Evolutionary conservation across 2,113 vertebrate species (phyloP), one percentile per base, ranked within the genome.

Genomic region (Leucopternis melanops): DNA sequence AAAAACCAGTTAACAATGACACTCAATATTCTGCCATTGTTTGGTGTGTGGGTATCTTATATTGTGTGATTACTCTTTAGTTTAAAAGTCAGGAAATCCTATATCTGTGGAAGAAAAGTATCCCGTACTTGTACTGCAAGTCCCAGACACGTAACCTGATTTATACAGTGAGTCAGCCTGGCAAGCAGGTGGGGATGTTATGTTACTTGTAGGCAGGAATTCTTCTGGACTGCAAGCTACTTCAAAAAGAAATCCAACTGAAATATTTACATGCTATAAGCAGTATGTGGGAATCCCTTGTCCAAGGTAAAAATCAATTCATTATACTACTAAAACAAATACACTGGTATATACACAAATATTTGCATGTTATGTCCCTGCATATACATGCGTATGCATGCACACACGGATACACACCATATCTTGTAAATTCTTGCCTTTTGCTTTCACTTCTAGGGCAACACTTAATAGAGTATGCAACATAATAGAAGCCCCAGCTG

Each of bases 51-150:
- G 15, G 42, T 15, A 3, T 19, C 27, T 50, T 13, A 6, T 6
- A 5, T 14, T 3, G 9, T 7, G 25, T 8, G n/a, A 38, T 20
- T 15, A 4, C 45, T 38, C 18, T 57, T 32, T 22, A n/a, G 40
- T 44, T 54, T n/a, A 16, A n/a, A 25, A n/a, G 29, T 34, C 21
- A n/a, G 73, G 78, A 74, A 47, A 58, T 70, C 8, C 25, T 47
- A 0, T 12, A 3, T 4, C 49, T 63, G 1, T 6, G 26, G 65
- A 26, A 50, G 27, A 31, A 23, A 59, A 57, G 40, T 4, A 8
- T 12, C 52, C 19, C 11, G 22, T 9, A 1, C 9, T 8, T 9
- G 8, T 0, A 1, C 34, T 5, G 36, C 0, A 8, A 29, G 45
- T 27, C 40, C 79, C 54, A 40, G 54, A 2, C 13, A 19, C 23